Evolutionary conservation across 2,888 invertebrate genomes (phyloP), one percentile per base, ranked within the genome.

Genomic region (Drosophila paranaensis): DNA sequence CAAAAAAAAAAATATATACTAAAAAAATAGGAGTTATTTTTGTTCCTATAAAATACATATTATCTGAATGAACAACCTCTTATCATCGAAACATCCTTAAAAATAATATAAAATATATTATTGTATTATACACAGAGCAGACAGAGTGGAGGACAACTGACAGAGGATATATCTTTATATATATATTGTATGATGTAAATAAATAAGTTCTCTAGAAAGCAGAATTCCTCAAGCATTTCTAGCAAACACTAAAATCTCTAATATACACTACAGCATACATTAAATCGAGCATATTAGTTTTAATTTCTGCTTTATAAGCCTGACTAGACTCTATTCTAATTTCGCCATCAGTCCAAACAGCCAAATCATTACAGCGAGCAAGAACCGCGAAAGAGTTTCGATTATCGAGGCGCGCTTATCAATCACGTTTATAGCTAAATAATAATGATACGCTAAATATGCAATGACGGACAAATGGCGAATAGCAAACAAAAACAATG

Each of bases 371-470:
- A 39, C 5, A 25, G 46, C 9, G 3, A 14, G 14, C 50, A 16
- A 13, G 6, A 55, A 13, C 11, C 30, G 42, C 33, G 42, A 16
- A 35, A n/a, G 35, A 46, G 39, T 63, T 55, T n/a, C 14, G 60
- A 27, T 10, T 68, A 63, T 60, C 42, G 58, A 9, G 6, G 25
- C 20, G 14, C 42, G 57, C 46, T 79, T 76, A 74, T 76, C 81
- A 35, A 60, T 43, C 46, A 27, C n/a, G 10, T 62, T 43, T 55
- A 50, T 65, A 14, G 50, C 60, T 40, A 27, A 37, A 62, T 45
- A 63, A 60, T 54, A 62, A 71, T 79, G 75, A 74, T 64, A 58
- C 30, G 60, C 9, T 43, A 58, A 76, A 61, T 58, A 57, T 54
- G 60, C 76, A 62, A 75, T 62, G 54, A 14, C 54, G 25, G n/a